These are phyloP conservation scores for Echiichthys vipera DNA, from an alignment of 2,797 vertebrate genomes.

Conservation along the genomic window DNA sequence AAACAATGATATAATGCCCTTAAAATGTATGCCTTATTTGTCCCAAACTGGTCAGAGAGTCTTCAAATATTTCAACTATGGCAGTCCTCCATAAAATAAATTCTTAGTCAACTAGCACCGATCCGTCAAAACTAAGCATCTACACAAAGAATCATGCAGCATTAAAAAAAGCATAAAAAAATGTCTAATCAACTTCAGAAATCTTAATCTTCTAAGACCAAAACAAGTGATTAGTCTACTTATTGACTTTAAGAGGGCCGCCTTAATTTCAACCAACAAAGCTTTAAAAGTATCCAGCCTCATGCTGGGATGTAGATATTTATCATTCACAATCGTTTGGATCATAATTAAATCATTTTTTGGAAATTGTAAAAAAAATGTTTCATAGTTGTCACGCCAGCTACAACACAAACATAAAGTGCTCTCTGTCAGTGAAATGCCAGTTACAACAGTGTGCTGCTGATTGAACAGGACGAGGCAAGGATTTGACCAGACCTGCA, in stretches of 20 bases:
- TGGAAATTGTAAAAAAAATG: slow-evolving; percentile 8
- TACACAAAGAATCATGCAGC: no score
- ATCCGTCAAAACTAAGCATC: no score
- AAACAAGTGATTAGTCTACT: no score
- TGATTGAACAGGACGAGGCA: slow-evolving; percentile 36
- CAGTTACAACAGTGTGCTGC: slow-evolving; percentile 32
- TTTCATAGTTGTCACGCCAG: slow-evolving; percentile 34
- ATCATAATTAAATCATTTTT: slow-evolving; percentile 20
- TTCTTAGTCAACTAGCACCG: no score
- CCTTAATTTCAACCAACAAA: slow-evolving; percentile 31
- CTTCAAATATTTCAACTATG: slow-evolving; percentile 29
- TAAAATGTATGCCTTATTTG: slow-evolving; percentile 30
- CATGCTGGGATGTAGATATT: slow-evolving; percentile 18
- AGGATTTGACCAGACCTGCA: slow-evolving; percentile 69
- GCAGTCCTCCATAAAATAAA: no score
- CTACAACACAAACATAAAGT: slow-evolving; percentile 49
- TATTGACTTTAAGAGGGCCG: no score
- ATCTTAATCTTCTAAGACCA: no score
- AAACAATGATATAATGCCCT: slow-evolving; percentile 26
- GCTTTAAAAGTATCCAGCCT: slow-evolving; percentile 33
- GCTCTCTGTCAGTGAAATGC: slow-evolving; percentile 50
- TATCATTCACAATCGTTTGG: slow-evolving; percentile 25
- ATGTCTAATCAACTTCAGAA: no score
- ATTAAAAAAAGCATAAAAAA: no score
- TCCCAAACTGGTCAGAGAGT: slow-evolving; percentile 37